These are phyloP conservation scores for Opisthograptis luteolata DNA, from an alignment of 2,888 invertebrate species.

Conservation along the genomic window DNA sequence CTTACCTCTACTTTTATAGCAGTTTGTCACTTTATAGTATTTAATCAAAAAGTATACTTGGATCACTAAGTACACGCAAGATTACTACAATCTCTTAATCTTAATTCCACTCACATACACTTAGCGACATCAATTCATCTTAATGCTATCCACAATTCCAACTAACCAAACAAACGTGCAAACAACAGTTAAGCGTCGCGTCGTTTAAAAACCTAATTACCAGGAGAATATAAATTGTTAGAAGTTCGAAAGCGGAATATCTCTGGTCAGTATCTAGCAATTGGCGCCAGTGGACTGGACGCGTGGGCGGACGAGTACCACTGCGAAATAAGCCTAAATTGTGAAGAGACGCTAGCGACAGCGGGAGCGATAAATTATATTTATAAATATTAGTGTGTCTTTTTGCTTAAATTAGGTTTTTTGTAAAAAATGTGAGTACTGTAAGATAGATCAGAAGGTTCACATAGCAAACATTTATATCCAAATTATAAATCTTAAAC, in stretches of 20 bases:
- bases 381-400: background rate
- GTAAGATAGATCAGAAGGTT: no score
- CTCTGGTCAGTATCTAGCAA: conserved; percentile 49
- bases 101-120: conserved; percentile 3
- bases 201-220: conserved; percentile 49
- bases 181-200: conserved; percentile 41
- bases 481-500: no score
- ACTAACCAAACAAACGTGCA: conserved; percentile 32
- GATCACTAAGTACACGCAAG: no score
- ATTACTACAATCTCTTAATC: background rate
- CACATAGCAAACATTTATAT: no score
- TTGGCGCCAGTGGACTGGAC: conserved; percentile 52
- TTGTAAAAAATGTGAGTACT: no score
- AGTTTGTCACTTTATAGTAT: no score
- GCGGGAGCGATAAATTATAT: conserved; percentile 2
- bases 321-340: conserved; percentile 47
- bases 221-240: conserved; percentile 51
- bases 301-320: conserved; percentile 71
- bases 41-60: no score
- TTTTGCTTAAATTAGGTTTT: no score
- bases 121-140: conserved; percentile 9
- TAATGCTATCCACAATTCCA: conserved; percentile 13
- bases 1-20: no score
- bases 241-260: conserved; percentile 45
- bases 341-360: conserved; percentile 22